Conservation (phyloP, 2,113 vertebrate genomes). For the Scatophagus argus region DNA sequence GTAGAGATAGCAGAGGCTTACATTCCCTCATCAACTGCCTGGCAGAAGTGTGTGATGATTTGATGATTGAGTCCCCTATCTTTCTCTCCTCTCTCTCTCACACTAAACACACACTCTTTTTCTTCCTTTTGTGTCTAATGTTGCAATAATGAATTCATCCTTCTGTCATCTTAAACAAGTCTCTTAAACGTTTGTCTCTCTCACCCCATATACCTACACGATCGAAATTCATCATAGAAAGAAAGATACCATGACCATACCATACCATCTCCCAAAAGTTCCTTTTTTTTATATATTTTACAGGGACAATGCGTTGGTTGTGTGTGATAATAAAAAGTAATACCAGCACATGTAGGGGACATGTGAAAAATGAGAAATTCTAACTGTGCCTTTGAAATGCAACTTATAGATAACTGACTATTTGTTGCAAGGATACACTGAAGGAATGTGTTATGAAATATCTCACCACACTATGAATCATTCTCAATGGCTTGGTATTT, state of each 20-base stretch:
- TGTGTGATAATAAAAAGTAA: neutral
- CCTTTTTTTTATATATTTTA: too few species aligned
- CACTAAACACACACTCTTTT: neutral
- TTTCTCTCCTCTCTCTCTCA: neutral
- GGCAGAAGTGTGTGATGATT: slow-evolving; percentile 43
- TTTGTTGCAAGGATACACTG: slow-evolving; percentile 49
- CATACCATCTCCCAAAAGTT: too few species aligned
- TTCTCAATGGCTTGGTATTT: slow-evolving; percentile 43
- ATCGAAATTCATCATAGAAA: slow-evolving; percentile 6
- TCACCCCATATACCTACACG: slow-evolving; percentile 1
- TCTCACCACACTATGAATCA: slow-evolving; percentile 63
- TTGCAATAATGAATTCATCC: slow-evolving; percentile 17
- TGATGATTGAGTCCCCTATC: slow-evolving; percentile 43
- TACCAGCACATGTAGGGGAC: neutral
- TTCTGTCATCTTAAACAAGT: slow-evolving; percentile 40
- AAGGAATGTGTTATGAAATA: slow-evolving; percentile 55
- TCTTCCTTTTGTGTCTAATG: slow-evolving; percentile 36
- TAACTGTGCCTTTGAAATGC: slow-evolving; percentile 27
- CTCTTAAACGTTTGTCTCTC: slow-evolving; percentile 36
- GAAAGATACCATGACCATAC: slow-evolving; percentile 30
- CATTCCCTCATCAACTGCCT: slow-evolving; percentile 54
- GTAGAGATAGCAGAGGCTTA: slow-evolving; percentile 54
- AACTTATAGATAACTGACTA: slow-evolving; percentile 35
- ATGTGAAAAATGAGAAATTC: slow-evolving; percentile 43
- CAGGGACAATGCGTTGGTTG: neutral